Evolutionary conservation across 2,797 vertebrate species (phyloP).

Genomic region (Pantherophis vulpinus): DNA sequence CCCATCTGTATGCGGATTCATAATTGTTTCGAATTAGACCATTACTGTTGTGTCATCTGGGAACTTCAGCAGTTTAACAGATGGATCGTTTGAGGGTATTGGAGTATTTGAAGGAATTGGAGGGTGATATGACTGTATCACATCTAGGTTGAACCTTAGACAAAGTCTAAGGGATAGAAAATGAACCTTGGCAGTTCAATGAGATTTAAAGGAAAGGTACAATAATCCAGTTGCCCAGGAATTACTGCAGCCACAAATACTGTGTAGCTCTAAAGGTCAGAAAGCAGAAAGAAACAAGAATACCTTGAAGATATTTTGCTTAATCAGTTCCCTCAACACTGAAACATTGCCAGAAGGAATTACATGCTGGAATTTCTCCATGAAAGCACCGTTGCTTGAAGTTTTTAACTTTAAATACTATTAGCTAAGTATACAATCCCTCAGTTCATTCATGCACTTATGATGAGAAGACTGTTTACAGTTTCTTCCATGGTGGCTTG

Average conservation of each 20-base stretch:
- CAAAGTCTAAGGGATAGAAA: neutral
- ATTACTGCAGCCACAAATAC: too few relatives aligned
- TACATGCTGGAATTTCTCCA: neutral
- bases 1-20: too few relatives aligned
- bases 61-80: too few relatives aligned
- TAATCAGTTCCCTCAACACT: neutral
- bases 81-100: too few relatives aligned
- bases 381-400: neutral
- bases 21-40: too few relatives aligned
- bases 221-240: neutral
- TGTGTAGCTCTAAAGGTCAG: neutral
- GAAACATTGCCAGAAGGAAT: neutral
- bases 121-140: neutral
- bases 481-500: neutral
- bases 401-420: neutral
- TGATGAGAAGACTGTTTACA: neutral
- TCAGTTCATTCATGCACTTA: neutral
- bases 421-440: neutral
- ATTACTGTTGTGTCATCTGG: too few relatives aligned
- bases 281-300: neutral
- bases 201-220: neutral
- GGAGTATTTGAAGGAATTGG: neutral
- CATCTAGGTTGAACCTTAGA: neutral
- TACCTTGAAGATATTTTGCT: neutral
- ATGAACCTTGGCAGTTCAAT: neutral